phyloP scores from a whole-genome alignment of 2,113 vertebrate genomes.

The Trogon surrucura region DNA sequence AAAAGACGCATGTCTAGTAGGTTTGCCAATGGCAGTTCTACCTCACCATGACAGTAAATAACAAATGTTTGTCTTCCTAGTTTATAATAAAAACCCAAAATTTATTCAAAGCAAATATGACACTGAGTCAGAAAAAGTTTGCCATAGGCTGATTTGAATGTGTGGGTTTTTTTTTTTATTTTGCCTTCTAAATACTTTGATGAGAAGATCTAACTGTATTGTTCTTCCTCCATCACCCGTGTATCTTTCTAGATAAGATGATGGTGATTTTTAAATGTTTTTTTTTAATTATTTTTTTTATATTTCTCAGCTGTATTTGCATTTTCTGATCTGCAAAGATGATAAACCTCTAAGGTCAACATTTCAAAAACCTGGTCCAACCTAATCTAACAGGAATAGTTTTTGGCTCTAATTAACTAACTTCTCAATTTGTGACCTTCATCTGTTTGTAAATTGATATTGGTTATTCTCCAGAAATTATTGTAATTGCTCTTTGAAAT shows the following conservation, averaged over 20 bases:
- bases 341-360: background rate
- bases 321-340: background rate
- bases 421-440: conserved; percentile 15
- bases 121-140: background rate
- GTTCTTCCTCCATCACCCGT: background rate
- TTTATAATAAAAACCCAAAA: conserved; percentile 11
- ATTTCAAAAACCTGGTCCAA: background rate
- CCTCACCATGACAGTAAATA: conserved; percentile 8
- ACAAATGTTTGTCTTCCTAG: conserved; percentile 24
- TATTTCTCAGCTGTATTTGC: background rate
- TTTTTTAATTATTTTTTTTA: background rate
- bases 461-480: background rate
- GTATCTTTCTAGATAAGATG: background rate
- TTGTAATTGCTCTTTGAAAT: background rate
- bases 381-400: background rate
- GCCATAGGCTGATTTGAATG: background rate
- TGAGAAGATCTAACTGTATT: background rate
- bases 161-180: background rate
- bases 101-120: conserved; percentile 40
- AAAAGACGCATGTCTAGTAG: conserved; percentile 15
- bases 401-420: conserved; percentile 16
- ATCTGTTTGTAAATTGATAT: background rate
- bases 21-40: conserved; percentile 42
- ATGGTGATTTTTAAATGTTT: background rate
- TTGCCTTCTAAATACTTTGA: conserved; percentile 17